Percentiles rank a stretch among this genome's conserved stretches.
These are phyloP conservation scores for Amblyraja radiata DNA, from an alignment of 2,797 vertebrate species.

Conservation along the genomic window DNA sequence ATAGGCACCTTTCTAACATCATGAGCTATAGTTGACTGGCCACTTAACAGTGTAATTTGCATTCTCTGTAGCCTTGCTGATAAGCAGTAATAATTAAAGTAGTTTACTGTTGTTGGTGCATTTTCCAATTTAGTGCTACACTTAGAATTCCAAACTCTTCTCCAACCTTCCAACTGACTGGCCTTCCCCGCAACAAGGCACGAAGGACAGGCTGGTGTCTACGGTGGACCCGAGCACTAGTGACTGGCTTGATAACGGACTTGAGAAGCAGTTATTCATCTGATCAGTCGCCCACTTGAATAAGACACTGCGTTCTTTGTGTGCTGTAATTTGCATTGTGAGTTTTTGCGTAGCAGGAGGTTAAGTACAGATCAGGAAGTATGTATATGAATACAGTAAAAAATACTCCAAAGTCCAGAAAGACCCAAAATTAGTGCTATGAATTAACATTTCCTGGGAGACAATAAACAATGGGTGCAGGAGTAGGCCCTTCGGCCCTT, in stretches of 20 bases:
- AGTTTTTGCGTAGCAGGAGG: neutral
- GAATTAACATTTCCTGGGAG: neutral
- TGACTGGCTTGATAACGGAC: neutral
- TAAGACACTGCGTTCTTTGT: neutral
- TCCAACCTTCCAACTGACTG: neutral
- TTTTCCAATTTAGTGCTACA: neutral
- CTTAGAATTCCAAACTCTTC: neutral
- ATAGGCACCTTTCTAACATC: neutral
- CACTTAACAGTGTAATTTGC: neutral
- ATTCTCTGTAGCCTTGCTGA: neutral
- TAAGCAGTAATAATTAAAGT: neutral
- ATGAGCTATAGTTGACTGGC: neutral
- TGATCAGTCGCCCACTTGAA: neutral
- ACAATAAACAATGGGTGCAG: too few species aligned
- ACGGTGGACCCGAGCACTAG: neutral
- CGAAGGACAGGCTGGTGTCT: neutral
- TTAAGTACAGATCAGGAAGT: neutral
- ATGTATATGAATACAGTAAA: neutral
- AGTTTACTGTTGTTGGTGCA: neutral
- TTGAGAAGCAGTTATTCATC: neutral
- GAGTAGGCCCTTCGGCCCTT: too few species aligned
- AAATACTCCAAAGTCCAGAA: neutral
- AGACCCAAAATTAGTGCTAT: neutral
- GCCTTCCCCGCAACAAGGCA: neutral
- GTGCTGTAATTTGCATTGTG: neutral